These are phyloP conservation scores for Mallotus villosus DNA, from an alignment of 2,797 vertebrate species.

Conservation along the genomic window DNA sequence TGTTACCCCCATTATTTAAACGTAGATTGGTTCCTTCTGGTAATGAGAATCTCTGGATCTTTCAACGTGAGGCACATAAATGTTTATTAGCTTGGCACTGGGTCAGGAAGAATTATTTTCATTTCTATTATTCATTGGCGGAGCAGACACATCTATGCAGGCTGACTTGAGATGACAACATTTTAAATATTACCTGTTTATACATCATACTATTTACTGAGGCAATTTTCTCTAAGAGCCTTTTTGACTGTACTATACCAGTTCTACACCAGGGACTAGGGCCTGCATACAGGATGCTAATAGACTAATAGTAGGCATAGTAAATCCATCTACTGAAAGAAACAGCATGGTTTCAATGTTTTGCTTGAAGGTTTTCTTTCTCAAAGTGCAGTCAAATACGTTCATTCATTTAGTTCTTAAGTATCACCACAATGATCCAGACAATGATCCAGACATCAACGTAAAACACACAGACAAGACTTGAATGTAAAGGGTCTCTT, in stretches of 20 bases:
- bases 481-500: too few species aligned
- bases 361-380: too few species aligned
- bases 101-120: conserved; percentile 63
- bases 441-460: too few species aligned
- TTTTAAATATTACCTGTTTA: conserved; percentile 65
- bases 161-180: conserved; percentile 55
- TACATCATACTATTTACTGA: conserved; percentile 55
- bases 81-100: conserved; percentile 57
- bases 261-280: conserved; percentile 26
- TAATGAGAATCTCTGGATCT: conserved; percentile 56
- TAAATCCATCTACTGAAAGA: too few species aligned
- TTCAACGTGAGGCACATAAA: conserved; percentile 57
- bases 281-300: conserved; percentile 46
- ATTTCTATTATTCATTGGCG: conserved; percentile 70
- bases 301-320: conserved; percentile 49
- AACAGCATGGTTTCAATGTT: too few species aligned
- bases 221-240: conserved; percentile 55
- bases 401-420: too few species aligned
- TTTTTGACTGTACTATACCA: conserved; percentile 44
- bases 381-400: too few species aligned
- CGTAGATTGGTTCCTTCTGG: conserved; percentile 52
- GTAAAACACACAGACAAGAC: too few species aligned
- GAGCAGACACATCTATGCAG: conserved; percentile 63
- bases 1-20: conserved; percentile 51
- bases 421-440: too few species aligned